Conservation (phyloP, 2,797 vertebrate genomes). For the Sparidentex hasta region DNA sequence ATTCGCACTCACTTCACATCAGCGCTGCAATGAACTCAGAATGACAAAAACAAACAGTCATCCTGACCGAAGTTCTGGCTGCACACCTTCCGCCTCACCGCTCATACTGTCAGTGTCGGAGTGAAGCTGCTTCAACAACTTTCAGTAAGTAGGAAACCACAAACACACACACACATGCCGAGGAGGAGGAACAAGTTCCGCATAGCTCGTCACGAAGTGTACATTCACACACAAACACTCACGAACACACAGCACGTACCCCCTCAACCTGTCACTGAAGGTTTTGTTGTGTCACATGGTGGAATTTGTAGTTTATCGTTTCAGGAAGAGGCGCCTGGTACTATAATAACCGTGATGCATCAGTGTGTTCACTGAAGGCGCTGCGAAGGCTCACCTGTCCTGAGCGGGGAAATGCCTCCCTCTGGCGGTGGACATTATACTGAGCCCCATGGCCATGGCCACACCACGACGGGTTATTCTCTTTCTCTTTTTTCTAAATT, state of each 20-base stretch:
- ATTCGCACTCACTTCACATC: background rate
- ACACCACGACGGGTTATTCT: background rate
- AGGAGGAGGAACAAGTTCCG: conserved; percentile 68
- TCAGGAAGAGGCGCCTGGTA: background rate
- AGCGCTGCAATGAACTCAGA: background rate
- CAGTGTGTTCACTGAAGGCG: conserved; percentile 11
- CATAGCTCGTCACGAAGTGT: conserved; percentile 38
- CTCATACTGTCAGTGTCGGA: background rate
- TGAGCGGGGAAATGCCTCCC: background rate
- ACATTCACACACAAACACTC: background rate
- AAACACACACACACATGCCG: conserved; percentile 29
- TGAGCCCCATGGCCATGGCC: background rate
- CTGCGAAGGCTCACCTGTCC: conserved; percentile 36
- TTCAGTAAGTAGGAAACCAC: conserved; percentile 72
- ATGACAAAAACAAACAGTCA: background rate
- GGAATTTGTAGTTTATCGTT: conserved; percentile 56
- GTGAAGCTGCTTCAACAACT: conserved; percentile 27
- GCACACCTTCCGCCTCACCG: background rate
- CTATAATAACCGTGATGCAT: conserved; percentile 70
- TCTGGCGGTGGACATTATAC: background rate
- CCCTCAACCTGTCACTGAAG: conserved; percentile 46
- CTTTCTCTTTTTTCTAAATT: background rate
- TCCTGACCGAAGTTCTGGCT: background rate
- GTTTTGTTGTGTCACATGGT: conserved; percentile 56
- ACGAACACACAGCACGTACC: background rate